Base-by-base conservation (phyloP, 2,113 vertebrate species). In the Callocephalon fimbriatum region DNA sequence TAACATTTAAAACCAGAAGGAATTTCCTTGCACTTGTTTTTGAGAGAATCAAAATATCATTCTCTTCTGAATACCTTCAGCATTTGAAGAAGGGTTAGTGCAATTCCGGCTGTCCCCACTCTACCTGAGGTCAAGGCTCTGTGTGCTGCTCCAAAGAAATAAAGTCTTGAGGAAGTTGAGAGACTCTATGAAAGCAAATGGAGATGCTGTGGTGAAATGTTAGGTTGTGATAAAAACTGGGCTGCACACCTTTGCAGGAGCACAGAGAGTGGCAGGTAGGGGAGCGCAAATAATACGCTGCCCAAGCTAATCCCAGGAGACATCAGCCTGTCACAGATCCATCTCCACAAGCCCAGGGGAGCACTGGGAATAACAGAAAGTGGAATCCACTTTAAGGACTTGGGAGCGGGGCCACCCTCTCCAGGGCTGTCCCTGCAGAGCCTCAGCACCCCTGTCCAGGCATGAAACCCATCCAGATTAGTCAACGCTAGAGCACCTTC, bases 31-130 rank as follows among this genome's bases (percentile, higher is more conserved):
- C 51, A 61, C 16, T 9, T 21, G 42, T 38, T 75, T 62, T 50
- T 73, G 61, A 63, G 53, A 48, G 32, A 73, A 51, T 1, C 20
- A 58, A 50, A 68, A 38, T 78, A 48, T 3, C 19, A 12, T 27
- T 82, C 32, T 37, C 25, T 68, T 50, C 45, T 62, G 12, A 26
- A 83, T 50, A 21, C 17, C 9, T 35, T 68, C 2, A 4, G 32
- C 42, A 22, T 50, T 51, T 12, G 29, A 62, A 91, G 67, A 54
- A 42, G 18, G 16, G 15, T 73, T 37, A 23, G 9, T 76, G 51
- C 0, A 0, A 65, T 18, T 65, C 19, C 26, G 72, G 45, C 51
- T 77, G 31, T 11, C 2, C 27, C 51, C 4, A 0, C n/a, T 66
- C 35, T 32, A 9, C 29, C 38, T 19, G 44, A n/a, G 45, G 14